These are phyloP conservation scores for Tinamus major DNA, from an alignment of 2,797 vertebrate species.

Conservation along the genomic window DNA sequence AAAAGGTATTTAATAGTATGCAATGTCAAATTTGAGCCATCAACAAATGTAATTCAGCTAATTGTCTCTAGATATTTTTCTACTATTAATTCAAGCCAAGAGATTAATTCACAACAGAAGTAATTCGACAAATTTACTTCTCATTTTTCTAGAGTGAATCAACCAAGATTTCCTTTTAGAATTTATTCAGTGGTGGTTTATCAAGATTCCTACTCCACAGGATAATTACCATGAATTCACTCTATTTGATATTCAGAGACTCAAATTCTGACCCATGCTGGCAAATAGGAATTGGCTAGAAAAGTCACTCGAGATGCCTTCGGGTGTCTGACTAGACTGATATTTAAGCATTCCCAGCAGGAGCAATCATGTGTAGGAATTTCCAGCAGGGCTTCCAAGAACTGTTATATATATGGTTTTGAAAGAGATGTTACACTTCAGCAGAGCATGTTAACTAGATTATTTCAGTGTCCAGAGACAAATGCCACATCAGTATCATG, in stretches of 20 bases:
- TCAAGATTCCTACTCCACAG: background rate
- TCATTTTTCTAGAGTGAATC: background rate
- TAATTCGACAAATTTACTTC: background rate
- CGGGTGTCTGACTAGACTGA: background rate
- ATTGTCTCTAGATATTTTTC: background rate
- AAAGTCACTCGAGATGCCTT: slow-evolving; percentile 18
- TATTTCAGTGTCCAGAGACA: slow-evolving; percentile 38
- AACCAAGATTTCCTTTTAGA: background rate
- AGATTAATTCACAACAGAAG: background rate
- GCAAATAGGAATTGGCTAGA: background rate
- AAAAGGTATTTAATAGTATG: background rate
- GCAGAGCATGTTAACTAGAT: slow-evolving; percentile 20
- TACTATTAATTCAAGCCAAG: background rate
- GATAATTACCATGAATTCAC: background rate
- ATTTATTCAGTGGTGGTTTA: background rate
- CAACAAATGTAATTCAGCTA: background rate
- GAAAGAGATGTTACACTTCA: slow-evolving; percentile 43
- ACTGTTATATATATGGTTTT: slow-evolving; percentile 39
- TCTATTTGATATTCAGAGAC: background rate
- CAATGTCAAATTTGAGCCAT: background rate
- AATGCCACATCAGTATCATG: background rate
- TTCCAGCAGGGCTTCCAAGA: slow-evolving; percentile 48
- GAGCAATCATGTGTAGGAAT: slow-evolving; percentile 28
- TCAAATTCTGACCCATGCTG: background rate
- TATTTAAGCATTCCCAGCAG: slow-evolving; percentile 39